These are phyloP conservation scores for Deilephila elpenor DNA, from an alignment of 2,888 invertebrate genomes.

Conservation along the genomic window DNA sequence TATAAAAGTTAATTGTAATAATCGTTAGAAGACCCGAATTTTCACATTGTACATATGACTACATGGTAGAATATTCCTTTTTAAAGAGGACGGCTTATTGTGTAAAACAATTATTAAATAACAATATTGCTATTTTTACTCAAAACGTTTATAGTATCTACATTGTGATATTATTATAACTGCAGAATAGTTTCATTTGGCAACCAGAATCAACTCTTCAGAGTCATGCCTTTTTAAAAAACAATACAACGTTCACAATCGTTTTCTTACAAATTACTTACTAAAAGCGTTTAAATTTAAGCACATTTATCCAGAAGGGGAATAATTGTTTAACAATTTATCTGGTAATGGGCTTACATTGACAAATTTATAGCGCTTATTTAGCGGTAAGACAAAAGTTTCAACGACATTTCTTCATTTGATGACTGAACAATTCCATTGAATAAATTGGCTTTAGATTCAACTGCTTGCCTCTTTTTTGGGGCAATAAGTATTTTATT, in stretches of 20 bases:
- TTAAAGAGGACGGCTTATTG: too few relatives aligned
- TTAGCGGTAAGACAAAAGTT: not conserved
- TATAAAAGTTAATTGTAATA: too few relatives aligned
- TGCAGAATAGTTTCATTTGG: too few relatives aligned
- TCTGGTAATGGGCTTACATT: not conserved
- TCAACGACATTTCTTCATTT: not conserved
- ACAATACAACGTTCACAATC: not conserved
- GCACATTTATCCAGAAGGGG: not conserved
- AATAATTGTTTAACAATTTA: not conserved
- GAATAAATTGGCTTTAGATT: not conserved
- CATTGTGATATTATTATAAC: too few relatives aligned
- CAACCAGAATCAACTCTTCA: not conserved
- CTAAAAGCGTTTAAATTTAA: not conserved
- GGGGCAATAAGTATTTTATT: not conserved
- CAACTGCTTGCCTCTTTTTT: too few relatives aligned
- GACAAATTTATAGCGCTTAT: conserved; percentile 6
- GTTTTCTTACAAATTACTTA: not conserved
- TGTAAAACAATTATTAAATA: too few relatives aligned
- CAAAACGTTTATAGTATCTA: too few relatives aligned
- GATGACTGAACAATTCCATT: not conserved
- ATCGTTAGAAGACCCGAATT: too few relatives aligned
- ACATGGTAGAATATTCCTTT: too few relatives aligned
- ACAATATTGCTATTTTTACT: too few relatives aligned
- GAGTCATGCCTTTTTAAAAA: not conserved
- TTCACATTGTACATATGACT: too few relatives aligned